Percentiles rank a stretch among this genome's conserved stretches.
Conservation (phyloP, 2,888 invertebrate species). For the Cephalotes varians region DNA sequence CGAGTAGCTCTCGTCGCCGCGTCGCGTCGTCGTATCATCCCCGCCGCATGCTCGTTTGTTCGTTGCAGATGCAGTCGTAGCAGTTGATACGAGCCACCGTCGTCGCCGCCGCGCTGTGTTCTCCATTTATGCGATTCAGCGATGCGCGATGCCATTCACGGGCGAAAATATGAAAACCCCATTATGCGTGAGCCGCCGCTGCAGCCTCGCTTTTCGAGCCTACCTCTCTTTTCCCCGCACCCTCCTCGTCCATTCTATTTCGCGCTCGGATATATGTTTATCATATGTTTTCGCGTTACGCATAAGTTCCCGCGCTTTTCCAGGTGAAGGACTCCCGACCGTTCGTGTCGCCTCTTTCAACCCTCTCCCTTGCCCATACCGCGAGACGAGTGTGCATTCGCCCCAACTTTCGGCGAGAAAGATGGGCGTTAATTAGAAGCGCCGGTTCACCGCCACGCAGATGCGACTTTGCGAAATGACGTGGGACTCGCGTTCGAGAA, state of each 20-base stretch:
- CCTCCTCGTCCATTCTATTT: background rate
- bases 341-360: background rate
- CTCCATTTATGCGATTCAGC: conserved; percentile 82
- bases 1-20: conserved; percentile 31
- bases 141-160: conserved; percentile 83
- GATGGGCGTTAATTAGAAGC: conserved; percentile 47
- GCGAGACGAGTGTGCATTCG: background rate
- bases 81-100: conserved; percentile 29
- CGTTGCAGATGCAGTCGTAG: conserved; percentile 61
- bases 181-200: conserved; percentile 74
- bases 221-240: background rate
- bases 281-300: conserved; percentile 77
- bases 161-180: conserved; percentile 80
- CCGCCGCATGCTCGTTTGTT: conserved; percentile 39
- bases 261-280: conserved; percentile 71
- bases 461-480: conserved; percentile 32
- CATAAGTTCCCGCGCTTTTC: conserved; percentile 73
- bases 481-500: conserved; percentile 19
- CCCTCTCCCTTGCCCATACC: too few species aligned
- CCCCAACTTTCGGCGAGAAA: conserved; percentile 24
- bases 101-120: conserved; percentile 43
- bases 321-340: conserved; percentile 38
- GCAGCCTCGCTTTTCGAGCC: conserved; percentile 60
- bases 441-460: conserved; percentile 16
- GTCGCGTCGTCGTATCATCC: conserved; percentile 17